These are phyloP conservation scores for Scytalopus superciliaris DNA, from an alignment of 2,113 vertebrate genomes.

Conservation along the genomic window DNA sequence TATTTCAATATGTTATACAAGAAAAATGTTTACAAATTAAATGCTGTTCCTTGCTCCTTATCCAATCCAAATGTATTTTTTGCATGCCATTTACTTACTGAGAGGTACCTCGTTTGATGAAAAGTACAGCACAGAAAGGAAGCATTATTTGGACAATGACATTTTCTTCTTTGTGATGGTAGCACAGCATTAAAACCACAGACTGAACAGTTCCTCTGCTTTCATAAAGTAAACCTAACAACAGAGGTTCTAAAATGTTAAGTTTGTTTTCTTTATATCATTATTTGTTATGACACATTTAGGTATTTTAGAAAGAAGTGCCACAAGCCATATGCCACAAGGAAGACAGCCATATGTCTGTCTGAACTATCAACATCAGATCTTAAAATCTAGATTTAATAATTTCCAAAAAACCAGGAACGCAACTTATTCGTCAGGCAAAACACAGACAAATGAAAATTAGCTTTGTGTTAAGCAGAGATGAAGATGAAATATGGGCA, in stretches of 20 bases:
- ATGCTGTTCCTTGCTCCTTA: background rate
- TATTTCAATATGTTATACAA: background rate
- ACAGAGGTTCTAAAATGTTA: background rate
- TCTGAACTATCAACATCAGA: background rate
- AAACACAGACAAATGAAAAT: background rate
- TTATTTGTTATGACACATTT: background rate
- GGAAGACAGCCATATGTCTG: background rate
- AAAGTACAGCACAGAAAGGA: background rate
- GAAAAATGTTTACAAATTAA: background rate
- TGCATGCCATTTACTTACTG: background rate
- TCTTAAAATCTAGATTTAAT: background rate
- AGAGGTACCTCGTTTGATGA: background rate
- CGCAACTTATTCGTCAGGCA: background rate
- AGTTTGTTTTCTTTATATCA: background rate
- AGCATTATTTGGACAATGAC: background rate
- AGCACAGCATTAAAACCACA: background rate
- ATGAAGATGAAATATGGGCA: background rate
- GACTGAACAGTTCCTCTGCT: background rate
- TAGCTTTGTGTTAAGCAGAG: background rate
- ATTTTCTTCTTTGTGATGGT: background rate
- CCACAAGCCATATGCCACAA: constrained; percentile 13
- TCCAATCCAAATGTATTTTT: background rate
- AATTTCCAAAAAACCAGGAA: background rate
- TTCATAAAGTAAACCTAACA: background rate
- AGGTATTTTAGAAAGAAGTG: background rate